Percentiles rank a stretch among this genome's conserved stretches.
Conservation (phyloP, 2,113 vertebrate species). For the Bufo bufo region DNA sequence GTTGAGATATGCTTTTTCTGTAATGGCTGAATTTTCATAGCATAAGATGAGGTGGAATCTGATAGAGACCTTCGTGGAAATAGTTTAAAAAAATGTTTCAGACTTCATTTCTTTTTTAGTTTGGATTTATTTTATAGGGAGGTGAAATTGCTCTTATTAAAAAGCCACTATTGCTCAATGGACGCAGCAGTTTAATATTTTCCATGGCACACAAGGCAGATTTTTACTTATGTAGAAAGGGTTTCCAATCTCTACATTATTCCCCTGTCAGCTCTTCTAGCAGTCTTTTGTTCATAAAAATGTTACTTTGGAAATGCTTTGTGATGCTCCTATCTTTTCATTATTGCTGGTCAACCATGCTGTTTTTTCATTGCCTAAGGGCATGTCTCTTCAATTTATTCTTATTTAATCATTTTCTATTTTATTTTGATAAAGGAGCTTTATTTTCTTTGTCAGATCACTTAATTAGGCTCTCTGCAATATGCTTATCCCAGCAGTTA, state of each 20-base stretch:
- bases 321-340: slow-evolving; percentile 55
- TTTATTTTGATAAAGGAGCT: slow-evolving; percentile 58
- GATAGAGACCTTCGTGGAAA: background rate
- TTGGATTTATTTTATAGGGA: slow-evolving; percentile 46
- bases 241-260: slow-evolving; percentile 52
- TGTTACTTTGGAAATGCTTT: slow-evolving; percentile 57
- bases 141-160: slow-evolving; percentile 44
- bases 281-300: slow-evolving; percentile 54
- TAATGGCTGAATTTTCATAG: background rate
- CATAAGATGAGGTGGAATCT: background rate
- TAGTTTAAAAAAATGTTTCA: slow-evolving; percentile 20
- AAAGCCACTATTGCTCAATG: slow-evolving; percentile 14
- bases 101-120: slow-evolving; percentile 36
- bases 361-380: slow-evolving; percentile 56
- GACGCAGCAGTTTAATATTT: slow-evolving; percentile 51
- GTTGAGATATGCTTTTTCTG: background rate
- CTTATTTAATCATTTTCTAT: slow-evolving; percentile 60
- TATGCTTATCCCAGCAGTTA: slow-evolving; percentile 60
- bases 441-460: slow-evolving; percentile 60
- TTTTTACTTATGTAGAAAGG: slow-evolving; percentile 53
- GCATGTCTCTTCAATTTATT: slow-evolving; percentile 58
- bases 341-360: slow-evolving; percentile 56
- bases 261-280: slow-evolving; percentile 54
- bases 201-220: slow-evolving; percentile 43
- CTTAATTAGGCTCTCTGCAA: slow-evolving; percentile 58